A percentile compares a stretch with the other conserved stretches of the same genome.
Evolutionary conservation across 2,113 vertebrate genomes (phyloP).

Genomic region (Melierax canorus): DNA sequence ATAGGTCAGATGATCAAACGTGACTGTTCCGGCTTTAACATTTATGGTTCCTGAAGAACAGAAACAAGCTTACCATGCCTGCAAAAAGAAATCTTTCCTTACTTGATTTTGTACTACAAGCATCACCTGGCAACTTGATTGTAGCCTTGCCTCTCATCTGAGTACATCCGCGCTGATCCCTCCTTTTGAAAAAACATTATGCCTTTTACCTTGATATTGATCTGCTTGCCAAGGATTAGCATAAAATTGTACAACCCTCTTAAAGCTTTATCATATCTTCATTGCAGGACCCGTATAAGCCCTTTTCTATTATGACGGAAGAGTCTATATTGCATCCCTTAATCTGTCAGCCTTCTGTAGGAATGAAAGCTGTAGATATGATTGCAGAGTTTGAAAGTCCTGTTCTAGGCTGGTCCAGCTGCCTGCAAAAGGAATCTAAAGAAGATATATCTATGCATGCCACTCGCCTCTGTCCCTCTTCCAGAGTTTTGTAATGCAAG

Average conservation of each 20-base stretch:
- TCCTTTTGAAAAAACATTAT: slow-evolving; percentile 6
- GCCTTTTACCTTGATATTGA: slow-evolving; percentile 26
- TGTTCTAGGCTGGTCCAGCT: not conserved
- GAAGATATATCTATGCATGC: not conserved
- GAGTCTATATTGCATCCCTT: not conserved
- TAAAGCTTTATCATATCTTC: slow-evolving; percentile 30
- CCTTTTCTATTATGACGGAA: slow-evolving; percentile 27
- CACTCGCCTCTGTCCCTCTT: not conserved
- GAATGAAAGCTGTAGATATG: slow-evolving; percentile 15
- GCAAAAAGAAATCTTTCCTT: not conserved
- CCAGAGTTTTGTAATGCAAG: not conserved
- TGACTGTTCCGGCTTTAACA: not conserved
- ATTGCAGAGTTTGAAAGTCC: slow-evolving; percentile 22
- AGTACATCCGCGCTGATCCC: not conserved
- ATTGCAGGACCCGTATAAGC: slow-evolving; percentile 17
- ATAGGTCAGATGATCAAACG: not conserved
- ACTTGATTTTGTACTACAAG: not conserved
- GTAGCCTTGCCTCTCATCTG: not conserved
- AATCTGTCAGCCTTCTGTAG: slow-evolving; percentile 32
- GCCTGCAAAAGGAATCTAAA: not conserved
- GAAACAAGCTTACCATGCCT: not conserved
- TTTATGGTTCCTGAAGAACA: not conserved
- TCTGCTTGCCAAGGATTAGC: slow-evolving; percentile 34
- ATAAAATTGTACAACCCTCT: slow-evolving; percentile 7
- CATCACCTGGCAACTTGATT: slow-evolving; percentile 1